Base-by-base conservation (phyloP, 2,113 vertebrate species). In the Periophthalmodon schlosseri region DNA sequence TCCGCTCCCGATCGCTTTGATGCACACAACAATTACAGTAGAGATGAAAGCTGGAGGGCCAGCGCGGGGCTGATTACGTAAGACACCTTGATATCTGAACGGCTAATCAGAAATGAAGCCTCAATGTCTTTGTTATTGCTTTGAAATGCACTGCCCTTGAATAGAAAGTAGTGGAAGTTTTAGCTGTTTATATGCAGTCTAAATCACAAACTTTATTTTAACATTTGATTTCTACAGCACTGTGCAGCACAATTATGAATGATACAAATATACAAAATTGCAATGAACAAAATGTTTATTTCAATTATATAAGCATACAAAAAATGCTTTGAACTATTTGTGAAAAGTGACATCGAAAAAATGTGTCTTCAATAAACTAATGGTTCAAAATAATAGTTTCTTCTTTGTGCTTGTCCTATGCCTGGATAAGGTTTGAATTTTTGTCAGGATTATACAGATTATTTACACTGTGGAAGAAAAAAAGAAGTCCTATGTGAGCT, bases 11-110 rank as follows among this genome's bases (percentile, higher is more conserved):
- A 70, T 71, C 20, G 63, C 84, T 89, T 89, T 91, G 84, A 89
- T 86, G 84, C 82, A 80, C 82, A 83, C 86, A 87, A 78, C 87
- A 87, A 90, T 90, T 88, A 87, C 87, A 88, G 83, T 81, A 77
- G 65, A 82, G 80, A 85, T 84, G 84, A 88, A 87, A 88, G 81
- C 68, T 70, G 83, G 28, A 77, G 82, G 84, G 84, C 74, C 73
- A 75, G 75, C 77, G 73, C 18, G 20, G 39, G 39, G 66, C 72
- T 72, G 73, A 61, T 89, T 89, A 88, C 75, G 82, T 86, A 88
- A 91, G 82, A 84, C 76, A 73, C 76, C 80, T 76, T 87, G 75
- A 84, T 75, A 82, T 84, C 83, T 73, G 52, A 80, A 70, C 74
- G 76, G 69, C 71, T 87, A 64, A 83, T 84, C 77, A 81, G 82